Percentiles rank a stretch among this genome's conserved stretches.
Conservation (phyloP, 2,888 invertebrate genomes). For the Megaustenia siamemsis region DNA sequence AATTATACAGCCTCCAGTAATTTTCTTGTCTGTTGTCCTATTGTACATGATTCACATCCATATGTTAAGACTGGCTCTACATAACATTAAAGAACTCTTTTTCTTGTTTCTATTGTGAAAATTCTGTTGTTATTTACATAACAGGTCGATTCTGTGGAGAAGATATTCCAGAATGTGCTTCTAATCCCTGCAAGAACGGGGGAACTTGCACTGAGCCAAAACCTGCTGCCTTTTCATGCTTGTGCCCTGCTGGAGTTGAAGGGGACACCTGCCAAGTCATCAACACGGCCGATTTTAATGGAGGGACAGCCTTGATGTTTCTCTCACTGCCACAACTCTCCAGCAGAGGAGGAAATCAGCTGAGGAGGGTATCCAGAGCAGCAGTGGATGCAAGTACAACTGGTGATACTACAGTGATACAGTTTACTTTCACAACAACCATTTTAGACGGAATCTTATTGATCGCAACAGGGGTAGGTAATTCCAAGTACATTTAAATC, state of each 20-base stretch:
- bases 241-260: slow-evolving; percentile 68
- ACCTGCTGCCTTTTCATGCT: slow-evolving; percentile 81
- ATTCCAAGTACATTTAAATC: not conserved
- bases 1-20: too few species aligned
- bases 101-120: too few species aligned
- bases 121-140: too few species aligned
- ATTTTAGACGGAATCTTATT: slow-evolving; percentile 67
- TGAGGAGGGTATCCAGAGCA: slow-evolving; percentile 3
- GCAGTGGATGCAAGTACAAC: slow-evolving; percentile 37
- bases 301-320: slow-evolving; percentile 62
- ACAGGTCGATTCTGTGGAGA: slow-evolving; percentile 66
- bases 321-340: slow-evolving; percentile 48
- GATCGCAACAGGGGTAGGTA: slow-evolving; percentile 69
- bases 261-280: slow-evolving; percentile 70
- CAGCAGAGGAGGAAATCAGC: slow-evolving; percentile 9
- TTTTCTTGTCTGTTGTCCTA: too few species aligned
- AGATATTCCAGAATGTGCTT: slow-evolving; percentile 64
- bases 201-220: slow-evolving; percentile 95
- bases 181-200: slow-evolving; percentile 90
- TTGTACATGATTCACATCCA: too few species aligned
- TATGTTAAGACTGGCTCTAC: too few species aligned
- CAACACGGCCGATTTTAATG: slow-evolving; percentile 70
- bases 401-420: slow-evolving; percentile 44
- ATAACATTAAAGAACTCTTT: too few species aligned
- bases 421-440: slow-evolving; percentile 68